Conservation (phyloP, 2,113 vertebrate species). For the Nycticryphes semicollaris region DNA sequence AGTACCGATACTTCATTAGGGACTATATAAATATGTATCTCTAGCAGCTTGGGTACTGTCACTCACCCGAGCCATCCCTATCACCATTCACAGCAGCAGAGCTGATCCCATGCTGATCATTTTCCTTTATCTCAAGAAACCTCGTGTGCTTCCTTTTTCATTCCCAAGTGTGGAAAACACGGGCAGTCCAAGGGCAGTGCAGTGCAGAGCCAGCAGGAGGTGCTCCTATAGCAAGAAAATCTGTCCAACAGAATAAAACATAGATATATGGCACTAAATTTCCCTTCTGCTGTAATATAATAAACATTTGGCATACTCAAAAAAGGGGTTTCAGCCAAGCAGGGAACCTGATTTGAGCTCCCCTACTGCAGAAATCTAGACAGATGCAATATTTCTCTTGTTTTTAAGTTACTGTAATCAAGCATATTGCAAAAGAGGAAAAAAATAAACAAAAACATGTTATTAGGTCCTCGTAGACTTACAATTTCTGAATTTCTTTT, state of each 20-base stretch:
- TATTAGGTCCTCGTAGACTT: slow-evolving; percentile 54
- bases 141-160: neutral
- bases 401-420: slow-evolving; percentile 37
- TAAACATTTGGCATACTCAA: neutral
- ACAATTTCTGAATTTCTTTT: slow-evolving; percentile 67
- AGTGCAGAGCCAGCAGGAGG: slow-evolving; percentile 24
- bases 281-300: neutral
- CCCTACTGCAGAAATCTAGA: neutral
- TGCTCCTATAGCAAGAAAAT: slow-evolving; percentile 43
- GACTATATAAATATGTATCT: neutral
- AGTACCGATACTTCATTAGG: no score
- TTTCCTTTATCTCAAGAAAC: neutral
- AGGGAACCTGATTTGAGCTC: neutral
- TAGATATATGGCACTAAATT: neutral
- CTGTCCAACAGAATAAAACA: neutral
- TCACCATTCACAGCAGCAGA: neutral
- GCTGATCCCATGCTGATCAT: neutral
- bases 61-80: neutral
- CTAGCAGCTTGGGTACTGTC: neutral
- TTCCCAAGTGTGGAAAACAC: neutral
- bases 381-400: neutral
- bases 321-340: neutral
- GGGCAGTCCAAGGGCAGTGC: neutral
- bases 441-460: slow-evolving; percentile 24
- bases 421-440: slow-evolving; percentile 2